Conservation (phyloP, 2,888 invertebrate species). For the Bombylius major region DNA sequence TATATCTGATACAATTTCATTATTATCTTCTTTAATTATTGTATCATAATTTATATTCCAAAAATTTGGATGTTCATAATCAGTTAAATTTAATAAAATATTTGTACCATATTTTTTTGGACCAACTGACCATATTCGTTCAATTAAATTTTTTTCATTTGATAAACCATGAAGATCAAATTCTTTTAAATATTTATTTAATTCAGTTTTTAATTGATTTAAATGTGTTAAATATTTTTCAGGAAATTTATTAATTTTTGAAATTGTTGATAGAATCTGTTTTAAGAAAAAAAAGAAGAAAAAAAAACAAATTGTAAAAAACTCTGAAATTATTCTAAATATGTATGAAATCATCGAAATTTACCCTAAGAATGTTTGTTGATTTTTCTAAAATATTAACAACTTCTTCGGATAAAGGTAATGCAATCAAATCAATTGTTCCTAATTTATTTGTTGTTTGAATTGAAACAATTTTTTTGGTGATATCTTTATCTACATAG, state of each 20-base stretch:
- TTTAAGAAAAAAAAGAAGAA: not conserved
- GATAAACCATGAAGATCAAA: conserved; percentile 37
- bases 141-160: conserved; percentile 41
- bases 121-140: conserved; percentile 84
- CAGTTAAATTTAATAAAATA: conserved; percentile 68
- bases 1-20: conserved; percentile 20
- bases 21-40: conserved; percentile 20
- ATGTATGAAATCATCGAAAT: not conserved
- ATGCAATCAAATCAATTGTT: conserved; percentile 58
- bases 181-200: conserved; percentile 47
- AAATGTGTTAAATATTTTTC: conserved; percentile 25
- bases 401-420: conserved; percentile 60
- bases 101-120: conserved; percentile 83
- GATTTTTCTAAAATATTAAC: conserved; percentile 60
- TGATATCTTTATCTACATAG: conserved; percentile 31
- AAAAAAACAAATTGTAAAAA: too few relatives aligned
- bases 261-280: conserved; percentile 22
- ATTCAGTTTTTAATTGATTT: conserved; percentile 37
- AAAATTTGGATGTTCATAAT: conserved; percentile 48
- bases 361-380: conserved; percentile 52
- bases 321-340: not conserved
- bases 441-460: conserved; percentile 61
- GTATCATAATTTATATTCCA: conserved; percentile 38
- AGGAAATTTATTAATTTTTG: conserved; percentile 23
- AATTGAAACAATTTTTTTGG: conserved; percentile 44